Base-by-base conservation (phyloP, 2,888 invertebrate species). In the Acrobasis repandana region DNA sequence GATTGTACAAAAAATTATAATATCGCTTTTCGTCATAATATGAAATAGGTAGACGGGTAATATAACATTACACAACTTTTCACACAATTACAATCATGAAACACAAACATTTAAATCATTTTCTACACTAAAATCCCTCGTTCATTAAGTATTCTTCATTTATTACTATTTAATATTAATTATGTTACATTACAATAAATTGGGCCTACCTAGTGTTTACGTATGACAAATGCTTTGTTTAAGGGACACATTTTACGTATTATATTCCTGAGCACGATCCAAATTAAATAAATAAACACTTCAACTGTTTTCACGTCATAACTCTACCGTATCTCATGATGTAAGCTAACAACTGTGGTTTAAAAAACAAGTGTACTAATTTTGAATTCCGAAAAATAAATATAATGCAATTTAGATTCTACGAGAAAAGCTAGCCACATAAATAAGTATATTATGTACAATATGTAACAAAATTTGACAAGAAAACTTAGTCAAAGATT, bases 1-100 rank as follows among this genome's bases (percentile, higher is more conserved):
- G 90, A 90, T 90, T 90, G 90, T 92, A 92, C 91, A 92, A 91
- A 92, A 82, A 90, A 90, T 88, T 81, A 89, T 85, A 86, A 86
- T 90, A 88, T 88, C 85, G 86, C 80, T 80, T 82, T 73, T 77
- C 79, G 70, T 80, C 78, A 77, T 75, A 58, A 33, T 36, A 79
- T 80, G 81, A 54, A 54, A 82, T 84, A 85, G 72, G 77, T 84
- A 85, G 77, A 86, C 82, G 82, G 76, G 79, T 86, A 84, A 84
- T 78, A 79, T 83, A 87, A 80, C 85, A 86, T 88, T 90, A 90
- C 88, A 88, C 85, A 86, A 81, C 73, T 85, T 86, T 85, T 77
- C 91, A 91, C 91, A 92, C 91, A 84, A 72, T 77, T 86, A 90
- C 89, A 90, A 84, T 86, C 86, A 86, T 87, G 80, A 85, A 92